Evolutionary conservation across 1,140 invertebrate genomes (phyloP).

Genomic region (Gonioctena quinquepunctata): DNA sequence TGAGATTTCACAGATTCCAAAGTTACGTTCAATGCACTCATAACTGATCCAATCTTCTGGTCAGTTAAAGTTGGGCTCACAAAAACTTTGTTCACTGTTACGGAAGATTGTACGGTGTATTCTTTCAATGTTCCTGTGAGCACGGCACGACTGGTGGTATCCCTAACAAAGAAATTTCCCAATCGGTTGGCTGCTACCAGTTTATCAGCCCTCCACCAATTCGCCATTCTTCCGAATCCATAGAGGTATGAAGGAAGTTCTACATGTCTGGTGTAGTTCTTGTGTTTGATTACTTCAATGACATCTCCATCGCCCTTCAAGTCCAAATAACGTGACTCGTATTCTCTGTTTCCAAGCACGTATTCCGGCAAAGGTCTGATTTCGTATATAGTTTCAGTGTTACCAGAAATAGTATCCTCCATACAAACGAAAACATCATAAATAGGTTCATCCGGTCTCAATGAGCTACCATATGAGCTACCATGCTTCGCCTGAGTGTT

Average conservation of each 20-base stretch:
- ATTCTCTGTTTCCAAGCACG: conserved; percentile 54
- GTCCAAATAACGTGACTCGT: conserved; percentile 59
- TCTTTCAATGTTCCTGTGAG: conserved; percentile 59
- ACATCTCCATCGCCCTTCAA: conserved; percentile 56
- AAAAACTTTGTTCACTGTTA: conserved; percentile 62
- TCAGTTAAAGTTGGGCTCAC: conserved; percentile 59
- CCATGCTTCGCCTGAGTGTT: conserved; percentile 58
- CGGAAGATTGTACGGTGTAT: conserved; percentile 66
- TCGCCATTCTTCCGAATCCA: conserved; percentile 59
- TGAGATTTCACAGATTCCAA: conserved; percentile 49
- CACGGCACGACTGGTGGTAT: conserved; percentile 61
- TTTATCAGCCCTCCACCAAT: conserved; percentile 61
- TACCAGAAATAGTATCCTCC: conserved; percentile 71
- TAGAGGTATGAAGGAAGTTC: conserved; percentile 63
- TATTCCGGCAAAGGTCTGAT: conserved; percentile 63
- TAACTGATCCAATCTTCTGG: conserved; percentile 62
- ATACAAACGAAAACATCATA: conserved; percentile 65
- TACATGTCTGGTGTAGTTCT: conserved; percentile 67
- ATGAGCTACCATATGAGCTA: too few relatives aligned
- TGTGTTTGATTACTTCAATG: conserved; percentile 68
- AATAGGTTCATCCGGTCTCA: conserved; percentile 55
- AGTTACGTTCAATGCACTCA: conserved; percentile 62
- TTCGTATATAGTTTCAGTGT: conserved; percentile 69
- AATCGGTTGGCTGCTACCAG: conserved; percentile 60
- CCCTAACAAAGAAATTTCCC: conserved; percentile 62